Percentiles rank a stretch among this genome's conserved stretches.
These are phyloP conservation scores for Clanis bilineata DNA, from an alignment of 2,888 invertebrate genomes.

Conservation along the genomic window DNA sequence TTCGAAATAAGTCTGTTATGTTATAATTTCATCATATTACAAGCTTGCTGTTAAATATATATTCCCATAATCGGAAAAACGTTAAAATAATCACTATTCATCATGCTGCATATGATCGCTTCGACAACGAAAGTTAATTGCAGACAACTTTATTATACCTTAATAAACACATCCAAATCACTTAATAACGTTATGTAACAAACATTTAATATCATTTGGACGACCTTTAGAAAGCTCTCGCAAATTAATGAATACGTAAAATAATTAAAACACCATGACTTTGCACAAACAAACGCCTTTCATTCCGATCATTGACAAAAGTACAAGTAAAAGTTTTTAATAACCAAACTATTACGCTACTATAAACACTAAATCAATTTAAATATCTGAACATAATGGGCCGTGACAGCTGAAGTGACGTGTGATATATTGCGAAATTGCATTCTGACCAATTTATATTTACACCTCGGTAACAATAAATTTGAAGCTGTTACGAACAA, in stretches of 20 bases:
- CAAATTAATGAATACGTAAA: conserved; percentile 51
- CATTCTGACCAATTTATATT: conserved; percentile 25
- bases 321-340: conserved; percentile 27
- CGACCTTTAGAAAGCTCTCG: conserved; percentile 49
- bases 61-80: not conserved
- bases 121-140: not conserved
- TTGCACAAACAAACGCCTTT: conserved; percentile 37
- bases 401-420: conserved; percentile 34
- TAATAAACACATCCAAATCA: conserved; percentile 1
- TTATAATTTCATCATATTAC: not conserved
- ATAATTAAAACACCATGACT: conserved; percentile 54
- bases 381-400: conserved; percentile 28
- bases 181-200: conserved; percentile 17
- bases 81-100: not conserved
- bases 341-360: conserved; percentile 31
- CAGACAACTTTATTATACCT: not conserved
- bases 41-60: not conserved
- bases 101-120: not conserved
- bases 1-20: too few species aligned
- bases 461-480: not conserved
- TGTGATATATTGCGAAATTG: conserved; percentile 26
- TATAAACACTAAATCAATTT: conserved; percentile 34
- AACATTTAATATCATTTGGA: conserved; percentile 29
- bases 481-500: not conserved
- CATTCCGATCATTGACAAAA: conserved; percentile 33